These are phyloP conservation scores for Chalcis sispes DNA, from an alignment of 2,888 invertebrate species.

Conservation along the genomic window DNA sequence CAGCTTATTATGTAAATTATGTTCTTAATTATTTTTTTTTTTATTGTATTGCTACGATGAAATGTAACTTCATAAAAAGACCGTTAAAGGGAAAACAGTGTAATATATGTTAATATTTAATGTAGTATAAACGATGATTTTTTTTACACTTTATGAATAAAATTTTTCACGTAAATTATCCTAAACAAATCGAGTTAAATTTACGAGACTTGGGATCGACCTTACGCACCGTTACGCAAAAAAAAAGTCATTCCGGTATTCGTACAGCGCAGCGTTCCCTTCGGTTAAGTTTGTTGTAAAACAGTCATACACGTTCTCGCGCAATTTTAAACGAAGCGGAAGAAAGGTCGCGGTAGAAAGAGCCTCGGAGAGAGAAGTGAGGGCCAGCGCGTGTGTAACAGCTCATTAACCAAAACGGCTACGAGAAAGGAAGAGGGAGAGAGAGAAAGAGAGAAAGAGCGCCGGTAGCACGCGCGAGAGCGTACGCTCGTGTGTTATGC, in stretches of 20 bases:
- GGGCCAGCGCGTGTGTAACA: background rate
- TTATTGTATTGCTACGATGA: too few relatives aligned
- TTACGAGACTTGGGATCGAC: too few relatives aligned
- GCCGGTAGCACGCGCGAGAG: background rate
- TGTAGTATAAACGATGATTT: too few relatives aligned
- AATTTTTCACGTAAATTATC: too few relatives aligned
- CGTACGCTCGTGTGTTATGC: too few relatives aligned
- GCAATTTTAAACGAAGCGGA: constrained; percentile 5
- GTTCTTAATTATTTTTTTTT: too few relatives aligned
- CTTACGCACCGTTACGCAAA: too few relatives aligned
- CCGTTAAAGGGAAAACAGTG: too few relatives aligned
- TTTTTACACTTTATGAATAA: too few relatives aligned
- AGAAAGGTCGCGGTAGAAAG: background rate
- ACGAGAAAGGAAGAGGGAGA: constrained; percentile 1
- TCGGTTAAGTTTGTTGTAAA: background rate
- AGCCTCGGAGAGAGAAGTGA: background rate
- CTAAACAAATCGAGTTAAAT: background rate
- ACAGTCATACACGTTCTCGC: background rate
- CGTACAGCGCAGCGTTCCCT: background rate
- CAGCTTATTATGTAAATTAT: too few relatives aligned
- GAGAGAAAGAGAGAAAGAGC: background rate
- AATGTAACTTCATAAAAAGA: too few relatives aligned
- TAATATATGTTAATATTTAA: too few relatives aligned
- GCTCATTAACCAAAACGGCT: constrained; percentile 46
- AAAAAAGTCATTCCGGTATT: background rate